These are phyloP conservation scores for Arizona elegans DNA, from an alignment of 2,113 vertebrate genomes.

Conservation along the genomic window DNA sequence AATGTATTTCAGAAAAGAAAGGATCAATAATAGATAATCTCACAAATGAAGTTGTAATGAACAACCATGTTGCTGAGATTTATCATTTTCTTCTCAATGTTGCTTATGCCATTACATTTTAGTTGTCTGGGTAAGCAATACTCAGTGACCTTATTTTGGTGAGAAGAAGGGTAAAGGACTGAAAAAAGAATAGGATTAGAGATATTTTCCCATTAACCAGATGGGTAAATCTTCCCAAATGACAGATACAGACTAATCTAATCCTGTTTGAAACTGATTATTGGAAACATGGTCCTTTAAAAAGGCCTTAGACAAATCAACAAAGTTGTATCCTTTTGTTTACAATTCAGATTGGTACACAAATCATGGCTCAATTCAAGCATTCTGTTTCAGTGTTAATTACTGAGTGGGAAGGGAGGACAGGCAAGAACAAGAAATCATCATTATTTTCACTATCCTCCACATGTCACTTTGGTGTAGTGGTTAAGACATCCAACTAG, in stretches of 20 bases:
- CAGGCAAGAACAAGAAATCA: too few relatives aligned
- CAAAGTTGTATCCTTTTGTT: not conserved
- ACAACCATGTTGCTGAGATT: not conserved
- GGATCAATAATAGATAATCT: not conserved
- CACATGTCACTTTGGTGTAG: not conserved
- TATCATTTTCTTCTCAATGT: not conserved
- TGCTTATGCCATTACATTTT: not conserved
- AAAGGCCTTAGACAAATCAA: not conserved
- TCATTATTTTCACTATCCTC: not conserved
- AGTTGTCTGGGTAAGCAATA: not conserved
- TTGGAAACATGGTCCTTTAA: not conserved
- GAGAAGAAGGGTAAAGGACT: too few relatives aligned
- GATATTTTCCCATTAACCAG: not conserved
- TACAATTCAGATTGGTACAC: not conserved
- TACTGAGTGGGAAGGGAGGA: too few relatives aligned
- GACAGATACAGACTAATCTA: not conserved
- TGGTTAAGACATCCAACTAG: not conserved
- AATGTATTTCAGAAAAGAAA: slow-evolving; percentile 5
- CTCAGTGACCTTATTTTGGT: not conserved
- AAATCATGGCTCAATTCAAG: not conserved
- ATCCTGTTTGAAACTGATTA: not conserved
- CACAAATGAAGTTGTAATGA: not conserved
- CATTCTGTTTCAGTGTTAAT: not conserved
- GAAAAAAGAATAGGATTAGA: not conserved
- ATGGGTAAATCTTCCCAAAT: not conserved